A percentile compares a stretch with the other conserved stretches of the same genome.
These are phyloP conservation scores for Malacoraja senta DNA, from an alignment of 2,797 vertebrate genomes.

Conservation along the genomic window DNA sequence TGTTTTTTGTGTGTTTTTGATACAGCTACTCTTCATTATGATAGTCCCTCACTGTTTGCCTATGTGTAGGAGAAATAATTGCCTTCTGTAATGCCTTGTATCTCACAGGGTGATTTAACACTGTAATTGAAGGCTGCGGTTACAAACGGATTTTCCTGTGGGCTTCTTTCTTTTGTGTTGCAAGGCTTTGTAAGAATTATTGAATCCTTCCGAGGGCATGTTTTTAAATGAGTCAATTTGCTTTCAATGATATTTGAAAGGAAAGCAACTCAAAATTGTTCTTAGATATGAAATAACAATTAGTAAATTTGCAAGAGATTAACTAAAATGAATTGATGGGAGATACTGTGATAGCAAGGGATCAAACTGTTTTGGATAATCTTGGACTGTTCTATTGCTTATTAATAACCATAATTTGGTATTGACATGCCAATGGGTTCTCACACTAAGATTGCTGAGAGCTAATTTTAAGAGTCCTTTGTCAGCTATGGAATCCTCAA, in stretches of 20 bases:
- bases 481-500: not conserved
- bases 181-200: not conserved
- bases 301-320: not conserved
- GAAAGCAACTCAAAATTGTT: not conserved
- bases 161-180: not conserved
- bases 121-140: conserved; percentile 3
- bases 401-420: not conserved
- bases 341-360: not conserved
- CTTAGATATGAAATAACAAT: not conserved
- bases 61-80: conserved; percentile 2
- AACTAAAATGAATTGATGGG: not conserved
- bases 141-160: not conserved
- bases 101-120: conserved; percentile 8
- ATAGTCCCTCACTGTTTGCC: not conserved
- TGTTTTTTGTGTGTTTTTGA: not conserved
- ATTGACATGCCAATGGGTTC: not conserved
- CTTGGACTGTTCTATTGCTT: not conserved
- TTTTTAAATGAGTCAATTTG: conserved; percentile 22
- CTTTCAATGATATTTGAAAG: too few species aligned
- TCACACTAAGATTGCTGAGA: not conserved
- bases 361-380: not conserved
- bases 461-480: not conserved
- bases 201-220: not conserved
- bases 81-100: not conserved
- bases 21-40: not conserved